Percentiles rank a stretch among this genome's conserved stretches.
Conservation (phyloP, 92 coral and sea anemone species). For the Porites lobata region DNA sequence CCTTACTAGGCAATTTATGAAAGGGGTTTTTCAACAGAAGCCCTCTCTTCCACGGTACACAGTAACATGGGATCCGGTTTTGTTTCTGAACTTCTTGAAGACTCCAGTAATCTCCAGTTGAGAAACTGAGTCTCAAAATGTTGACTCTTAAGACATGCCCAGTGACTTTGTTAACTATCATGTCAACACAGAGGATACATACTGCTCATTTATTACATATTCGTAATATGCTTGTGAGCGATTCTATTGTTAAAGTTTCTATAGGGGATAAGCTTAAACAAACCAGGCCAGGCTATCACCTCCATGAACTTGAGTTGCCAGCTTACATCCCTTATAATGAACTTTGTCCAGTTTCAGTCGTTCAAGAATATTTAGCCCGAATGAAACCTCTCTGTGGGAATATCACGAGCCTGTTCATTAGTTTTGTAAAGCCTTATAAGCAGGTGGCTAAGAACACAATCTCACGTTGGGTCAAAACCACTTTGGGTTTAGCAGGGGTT, state of each 20-base stretch:
- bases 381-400: constrained; percentile 21
- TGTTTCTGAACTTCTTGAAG: constrained; percentile 32
- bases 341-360: constrained; percentile 20
- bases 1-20: constrained; percentile 47
- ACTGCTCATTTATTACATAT: constrained; percentile 53
- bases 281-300: constrained; percentile 59
- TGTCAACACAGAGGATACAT: constrained; percentile 59
- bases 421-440: constrained; percentile 25
- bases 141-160: constrained; percentile 46
- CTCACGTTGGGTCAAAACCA: constrained; percentile 25
- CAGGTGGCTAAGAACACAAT: neutral
- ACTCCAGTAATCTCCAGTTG: constrained; percentile 23
- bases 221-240: constrained; percentile 35
- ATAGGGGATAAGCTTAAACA: constrained; percentile 66
- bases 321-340: neutral
- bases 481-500: constrained; percentile 27
- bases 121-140: constrained; percentile 31
- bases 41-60: constrained; percentile 63
- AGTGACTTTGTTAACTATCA: constrained; percentile 25
- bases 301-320: constrained; percentile 50
- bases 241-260: constrained; percentile 36
- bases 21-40: constrained; percentile 64
- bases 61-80: constrained; percentile 51
- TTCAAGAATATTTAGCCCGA: constrained; percentile 6
- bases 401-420: neutral